Conservation (phyloP, 2,797 vertebrate genomes). For the Propithecus deckenii region DNA sequence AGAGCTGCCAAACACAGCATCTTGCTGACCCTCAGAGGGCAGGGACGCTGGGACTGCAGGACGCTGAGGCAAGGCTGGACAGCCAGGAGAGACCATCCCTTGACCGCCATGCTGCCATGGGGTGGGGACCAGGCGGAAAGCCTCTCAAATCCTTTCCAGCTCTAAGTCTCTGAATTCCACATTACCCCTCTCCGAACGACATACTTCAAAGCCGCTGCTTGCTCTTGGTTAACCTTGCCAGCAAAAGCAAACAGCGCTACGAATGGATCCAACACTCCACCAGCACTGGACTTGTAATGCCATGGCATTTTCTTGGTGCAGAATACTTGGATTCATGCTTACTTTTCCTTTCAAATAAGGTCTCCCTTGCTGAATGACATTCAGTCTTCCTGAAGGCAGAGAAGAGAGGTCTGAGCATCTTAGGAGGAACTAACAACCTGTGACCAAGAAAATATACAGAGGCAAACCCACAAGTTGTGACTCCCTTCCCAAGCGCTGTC, state of each 20-base stretch:
- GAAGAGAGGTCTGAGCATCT: not conserved
- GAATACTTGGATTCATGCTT: not conserved
- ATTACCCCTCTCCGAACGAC: not conserved
- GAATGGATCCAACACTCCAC: not conserved
- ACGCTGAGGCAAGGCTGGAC: not conserved
- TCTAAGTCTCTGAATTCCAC: not conserved
- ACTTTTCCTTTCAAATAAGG: not conserved
- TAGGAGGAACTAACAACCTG: not conserved
- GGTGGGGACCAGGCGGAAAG: no score
- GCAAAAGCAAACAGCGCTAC: not conserved
- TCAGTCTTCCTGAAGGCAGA: not conserved
- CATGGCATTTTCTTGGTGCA: no score
- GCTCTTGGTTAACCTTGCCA: not conserved
- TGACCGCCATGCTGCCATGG: not conserved
- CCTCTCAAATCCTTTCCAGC: not conserved
- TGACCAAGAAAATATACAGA: fast-evolving
- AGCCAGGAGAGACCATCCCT: fast-evolving
- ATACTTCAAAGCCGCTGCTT: not conserved
- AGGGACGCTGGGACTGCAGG: fast-evolving
- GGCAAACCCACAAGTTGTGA: not conserved
- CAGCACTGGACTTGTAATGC: not conserved
- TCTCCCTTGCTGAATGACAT: not conserved
- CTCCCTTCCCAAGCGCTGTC: not conserved
- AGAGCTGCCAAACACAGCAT: not conserved
- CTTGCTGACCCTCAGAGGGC: not conserved